Conservation (phyloP, 1,140 invertebrate genomes). For the Venturia canescens region DNA sequence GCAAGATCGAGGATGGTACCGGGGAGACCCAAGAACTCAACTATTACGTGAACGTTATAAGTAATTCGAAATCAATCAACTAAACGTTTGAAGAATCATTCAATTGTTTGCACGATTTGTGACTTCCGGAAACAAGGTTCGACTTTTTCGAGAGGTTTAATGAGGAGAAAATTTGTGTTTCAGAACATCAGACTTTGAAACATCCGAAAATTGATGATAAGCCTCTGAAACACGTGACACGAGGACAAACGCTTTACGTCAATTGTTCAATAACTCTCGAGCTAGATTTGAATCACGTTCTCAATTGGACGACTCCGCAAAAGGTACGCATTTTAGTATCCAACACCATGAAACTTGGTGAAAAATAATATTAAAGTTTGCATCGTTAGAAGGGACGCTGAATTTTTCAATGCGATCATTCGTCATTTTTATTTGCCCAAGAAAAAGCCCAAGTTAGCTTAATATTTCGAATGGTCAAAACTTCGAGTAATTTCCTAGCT, state of each 20-base stretch:
- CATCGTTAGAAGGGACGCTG: no score
- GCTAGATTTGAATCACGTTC: conserved; percentile 41
- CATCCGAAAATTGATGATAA: conserved; percentile 59
- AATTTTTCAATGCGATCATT: no score
- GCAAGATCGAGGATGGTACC: conserved; percentile 69
- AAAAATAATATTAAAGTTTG: background rate
- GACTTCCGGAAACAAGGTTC: background rate
- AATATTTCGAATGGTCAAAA: no score
- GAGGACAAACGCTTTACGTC: conserved; percentile 60
- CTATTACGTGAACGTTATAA: conserved; percentile 70
- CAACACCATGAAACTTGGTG: conserved; percentile 17
- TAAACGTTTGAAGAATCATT: no score
- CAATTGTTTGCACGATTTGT: no score
- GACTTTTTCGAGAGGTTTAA: background rate
- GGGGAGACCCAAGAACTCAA: conserved; percentile 52
- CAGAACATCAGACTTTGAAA: conserved; percentile 51
- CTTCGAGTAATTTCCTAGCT: no score
- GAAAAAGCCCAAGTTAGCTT: no score
- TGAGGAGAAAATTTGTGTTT: background rate
- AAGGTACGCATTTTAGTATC: conserved; percentile 51
- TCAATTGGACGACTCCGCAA: conserved; percentile 61
- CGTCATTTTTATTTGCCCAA: no score
- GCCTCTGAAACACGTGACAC: conserved; percentile 58
- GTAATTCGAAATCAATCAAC: conserved; percentile 69
- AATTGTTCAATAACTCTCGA: conserved; percentile 60